Evolutionary conservation across 2,797 vertebrate genomes (phyloP), one percentile per base, ranked within the genome.

Genomic region (Coendou prehensilis): DNA sequence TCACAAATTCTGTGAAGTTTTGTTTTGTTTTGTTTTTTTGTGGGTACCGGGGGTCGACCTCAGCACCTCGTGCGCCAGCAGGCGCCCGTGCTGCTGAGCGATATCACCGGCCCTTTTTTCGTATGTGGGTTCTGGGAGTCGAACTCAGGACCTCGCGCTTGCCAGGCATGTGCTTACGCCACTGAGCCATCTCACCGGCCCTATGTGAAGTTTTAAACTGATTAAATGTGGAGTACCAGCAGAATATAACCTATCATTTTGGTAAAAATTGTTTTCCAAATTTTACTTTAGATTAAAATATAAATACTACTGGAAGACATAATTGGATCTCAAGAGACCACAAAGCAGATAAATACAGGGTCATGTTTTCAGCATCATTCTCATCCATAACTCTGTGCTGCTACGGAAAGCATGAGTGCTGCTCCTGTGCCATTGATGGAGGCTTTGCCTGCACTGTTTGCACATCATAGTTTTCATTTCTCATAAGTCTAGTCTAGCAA

Each of bases 271-370:
- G 33, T 76, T 64, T 37, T 96, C 8, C 57, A 95, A 23, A 87
- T 89, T 94, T 93, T 37, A 86, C 30, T 95, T 87, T 87, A 63
- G 33, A 78, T 96, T 79, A 90, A 93, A 95, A 87, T 78, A 9
- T 33, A 63, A 63, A 82, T 82, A 79, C 81, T 79, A 85, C 80
- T 88, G n/a, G 20, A 86, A 87, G 79, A 88, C 2, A 82, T 8
- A 82, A 78, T 81, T 93, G 33, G 15, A 57, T 92, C 54, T 89
- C 57, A 83, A 11, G 69, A 92, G 63, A 73, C 33, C 59, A 83
- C 45, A 79, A 64, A 86, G 41, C 81, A 95, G 54, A 94, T 95
- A 52, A 94, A 86, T 73, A 52, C 33, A 75, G 45, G 33, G 11
- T 30, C 23, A 20, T 86, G n/a, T 82, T 90, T 88, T 63, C 33